These are phyloP conservation scores for Oreohelix idahoensis DNA, from an alignment of 1,140 invertebrate genomes.

Conservation along the genomic window DNA sequence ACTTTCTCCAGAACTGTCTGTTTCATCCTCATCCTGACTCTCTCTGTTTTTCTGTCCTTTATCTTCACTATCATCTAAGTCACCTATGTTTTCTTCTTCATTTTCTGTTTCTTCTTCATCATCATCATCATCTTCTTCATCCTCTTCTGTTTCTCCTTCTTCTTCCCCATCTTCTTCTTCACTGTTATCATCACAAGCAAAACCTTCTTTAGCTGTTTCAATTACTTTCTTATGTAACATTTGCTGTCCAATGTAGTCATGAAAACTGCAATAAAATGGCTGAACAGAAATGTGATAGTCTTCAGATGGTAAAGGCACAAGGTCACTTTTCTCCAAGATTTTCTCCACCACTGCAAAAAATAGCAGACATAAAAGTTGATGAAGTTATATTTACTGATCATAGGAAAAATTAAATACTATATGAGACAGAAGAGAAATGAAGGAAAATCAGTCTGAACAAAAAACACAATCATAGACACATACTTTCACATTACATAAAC, in stretches of 20 bases:
- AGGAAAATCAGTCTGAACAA: too few species aligned
- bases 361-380: too few species aligned
- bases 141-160: not conserved
- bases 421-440: too few species aligned
- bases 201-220: not conserved
- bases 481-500: too few species aligned
- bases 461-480: too few species aligned
- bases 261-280: not conserved
- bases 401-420: too few species aligned
- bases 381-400: too few species aligned
- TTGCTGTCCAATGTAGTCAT: conserved; percentile 1
- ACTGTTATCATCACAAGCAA: not conserved
- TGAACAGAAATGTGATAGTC: conserved; percentile 2
- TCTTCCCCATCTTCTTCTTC: conserved; percentile 5
- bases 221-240: not conserved
- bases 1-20: not conserved
- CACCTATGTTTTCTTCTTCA: not conserved
- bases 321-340: conserved; percentile 7
- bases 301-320: conserved; percentile 2
- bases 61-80: not conserved
- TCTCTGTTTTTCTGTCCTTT: not conserved
- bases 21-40: not conserved
- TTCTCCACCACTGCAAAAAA: conserved; percentile 11
- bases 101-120: not conserved
- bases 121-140: not conserved